These are phyloP conservation scores for Leptinotarsa peninsularis DNA, from an alignment of 2,888 invertebrate genomes.

Conservation along the genomic window DNA sequence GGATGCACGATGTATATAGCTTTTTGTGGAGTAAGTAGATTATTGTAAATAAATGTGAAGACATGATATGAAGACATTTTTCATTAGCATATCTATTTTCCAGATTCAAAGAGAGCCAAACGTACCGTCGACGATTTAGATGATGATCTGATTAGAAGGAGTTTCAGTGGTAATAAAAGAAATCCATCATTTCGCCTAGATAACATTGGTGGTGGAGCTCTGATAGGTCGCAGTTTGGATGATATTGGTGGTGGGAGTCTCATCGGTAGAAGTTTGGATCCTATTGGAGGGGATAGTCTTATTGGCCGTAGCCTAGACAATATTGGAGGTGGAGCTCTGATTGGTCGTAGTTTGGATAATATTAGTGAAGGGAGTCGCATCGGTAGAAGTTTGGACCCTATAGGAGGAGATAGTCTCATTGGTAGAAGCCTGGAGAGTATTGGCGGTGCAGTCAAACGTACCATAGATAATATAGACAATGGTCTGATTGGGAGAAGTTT, in stretches of 20 bases:
- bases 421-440: constrained; percentile 23
- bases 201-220: constrained; percentile 17
- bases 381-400: constrained; percentile 18
- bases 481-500: constrained; percentile 21
- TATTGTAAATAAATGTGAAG: not conserved
- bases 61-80: not conserved
- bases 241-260: constrained; percentile 18
- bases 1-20: not conserved
- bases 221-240: constrained; percentile 16
- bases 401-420: constrained; percentile 12
- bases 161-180: constrained; percentile 6
- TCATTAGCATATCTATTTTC: not conserved
- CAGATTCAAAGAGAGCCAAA: not conserved
- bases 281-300: constrained; percentile 17
- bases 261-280: constrained; percentile 17
- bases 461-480: constrained; percentile 22
- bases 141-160: constrained; percentile 5
- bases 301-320: constrained; percentile 27
- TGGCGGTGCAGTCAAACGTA: constrained; percentile 22
- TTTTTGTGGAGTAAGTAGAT: not conserved
- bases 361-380: constrained; percentile 25
- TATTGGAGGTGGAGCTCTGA: constrained; percentile 25
- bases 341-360: constrained; percentile 10
- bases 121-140: constrained; percentile 9
- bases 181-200: not conserved